A percentile compares a stretch with the other conserved stretches of the same genome.
Conservation (phyloP, 2,797 vertebrate species). For the Sphenopsis melanotis region DNA sequence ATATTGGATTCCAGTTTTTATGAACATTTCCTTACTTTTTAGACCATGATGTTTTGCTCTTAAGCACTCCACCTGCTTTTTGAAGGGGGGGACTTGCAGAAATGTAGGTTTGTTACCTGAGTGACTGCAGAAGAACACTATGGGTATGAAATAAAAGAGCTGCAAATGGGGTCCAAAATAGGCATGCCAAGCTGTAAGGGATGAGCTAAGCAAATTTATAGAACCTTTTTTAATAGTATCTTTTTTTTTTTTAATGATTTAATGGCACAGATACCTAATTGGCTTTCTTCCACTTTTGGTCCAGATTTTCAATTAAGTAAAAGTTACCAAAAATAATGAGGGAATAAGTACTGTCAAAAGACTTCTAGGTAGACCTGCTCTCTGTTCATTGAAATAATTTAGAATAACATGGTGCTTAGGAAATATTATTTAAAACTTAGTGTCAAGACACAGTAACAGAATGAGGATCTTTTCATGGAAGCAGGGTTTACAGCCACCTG, state of each 20-base stretch:
- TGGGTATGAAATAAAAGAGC: background rate
- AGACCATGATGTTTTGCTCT: background rate
- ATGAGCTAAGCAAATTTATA: background rate
- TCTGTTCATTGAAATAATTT: background rate
- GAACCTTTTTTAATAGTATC: background rate
- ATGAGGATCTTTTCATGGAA: background rate
- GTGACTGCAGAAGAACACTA: background rate
- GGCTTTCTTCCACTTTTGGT: background rate
- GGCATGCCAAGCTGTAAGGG: background rate
- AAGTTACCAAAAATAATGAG: background rate
- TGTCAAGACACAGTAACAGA: background rate
- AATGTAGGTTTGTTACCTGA: background rate
- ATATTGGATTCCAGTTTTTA: slow-evolving; percentile 50
- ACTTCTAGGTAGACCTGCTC: background rate
- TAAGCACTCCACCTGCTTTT: background rate
- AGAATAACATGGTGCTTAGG: background rate
- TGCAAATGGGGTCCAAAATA: background rate
- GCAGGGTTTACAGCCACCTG: background rate
- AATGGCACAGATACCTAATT: background rate
- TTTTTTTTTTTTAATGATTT: background rate
- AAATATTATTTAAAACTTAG: background rate
- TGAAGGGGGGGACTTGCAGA: background rate
- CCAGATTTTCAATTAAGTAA: background rate
- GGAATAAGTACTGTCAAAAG: background rate
- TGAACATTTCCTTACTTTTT: background rate